Conservation (phyloP, 2,113 vertebrate genomes). For the Alces alces region DNA sequence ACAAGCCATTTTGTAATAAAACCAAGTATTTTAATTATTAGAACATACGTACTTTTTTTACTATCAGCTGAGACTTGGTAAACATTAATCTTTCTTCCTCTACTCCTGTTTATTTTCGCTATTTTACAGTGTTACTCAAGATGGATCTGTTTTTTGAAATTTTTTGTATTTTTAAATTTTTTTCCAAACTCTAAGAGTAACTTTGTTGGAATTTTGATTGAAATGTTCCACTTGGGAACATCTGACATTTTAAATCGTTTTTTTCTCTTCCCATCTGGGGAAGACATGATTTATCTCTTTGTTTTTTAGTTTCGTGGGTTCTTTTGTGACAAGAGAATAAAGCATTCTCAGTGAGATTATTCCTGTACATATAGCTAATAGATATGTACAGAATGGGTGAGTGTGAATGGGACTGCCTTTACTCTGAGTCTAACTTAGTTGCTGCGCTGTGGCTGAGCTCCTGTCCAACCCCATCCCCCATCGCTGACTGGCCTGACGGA, state of each 20-base stretch:
- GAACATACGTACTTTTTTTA: neutral
- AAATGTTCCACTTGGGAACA: neutral
- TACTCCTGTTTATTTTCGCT: neutral
- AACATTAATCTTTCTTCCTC: neutral
- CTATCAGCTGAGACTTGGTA: neutral
- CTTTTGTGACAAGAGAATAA: neutral
- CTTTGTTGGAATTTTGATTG: neutral
- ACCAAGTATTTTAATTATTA: neutral
- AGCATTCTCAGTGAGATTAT: neutral
- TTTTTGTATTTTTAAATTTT: neutral
- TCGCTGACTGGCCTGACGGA: neutral
- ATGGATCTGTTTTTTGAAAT: neutral
- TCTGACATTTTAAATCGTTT: neutral
- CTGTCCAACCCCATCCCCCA: fast-evolving
- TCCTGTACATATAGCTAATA: neutral
- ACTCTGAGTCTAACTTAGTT: neutral
- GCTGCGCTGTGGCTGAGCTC: neutral
- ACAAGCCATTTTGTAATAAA: neutral
- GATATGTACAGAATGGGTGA: neutral
- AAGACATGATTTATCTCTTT: neutral
- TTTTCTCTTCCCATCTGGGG: neutral
- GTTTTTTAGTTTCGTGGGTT: neutral
- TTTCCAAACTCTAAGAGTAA: neutral
- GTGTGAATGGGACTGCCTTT: neutral
- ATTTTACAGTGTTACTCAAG: constrained; percentile 4